Evolutionary conservation across 2,888 invertebrate genomes (phyloP).

Genomic region (Ditula angustiorana): DNA sequence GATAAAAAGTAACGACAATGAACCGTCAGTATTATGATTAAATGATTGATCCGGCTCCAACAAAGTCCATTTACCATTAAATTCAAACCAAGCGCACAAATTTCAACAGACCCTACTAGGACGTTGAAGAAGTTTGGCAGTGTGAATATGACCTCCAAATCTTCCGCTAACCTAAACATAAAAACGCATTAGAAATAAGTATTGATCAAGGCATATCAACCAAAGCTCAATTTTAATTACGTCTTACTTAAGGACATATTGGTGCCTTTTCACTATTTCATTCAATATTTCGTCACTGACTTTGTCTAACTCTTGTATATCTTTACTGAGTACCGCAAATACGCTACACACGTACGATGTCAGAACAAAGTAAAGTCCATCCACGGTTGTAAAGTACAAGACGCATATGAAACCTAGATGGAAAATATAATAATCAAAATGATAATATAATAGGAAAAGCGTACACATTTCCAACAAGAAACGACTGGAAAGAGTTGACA

Average conservation of each 20-base stretch:
- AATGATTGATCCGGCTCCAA: no score
- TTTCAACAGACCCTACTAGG: conserved; percentile 70
- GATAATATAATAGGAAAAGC: no score
- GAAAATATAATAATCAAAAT: no score
- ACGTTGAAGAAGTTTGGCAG: conserved; percentile 72
- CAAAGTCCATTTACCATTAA: conserved; percentile 72
- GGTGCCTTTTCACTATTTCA: conserved; percentile 65
- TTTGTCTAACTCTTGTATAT: conserved; percentile 53
- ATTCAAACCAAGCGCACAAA: conserved; percentile 76
- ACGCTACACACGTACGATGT: conserved; percentile 70
- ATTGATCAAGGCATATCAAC: background rate
- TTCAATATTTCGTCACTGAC: conserved; percentile 48
- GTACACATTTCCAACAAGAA: no score
- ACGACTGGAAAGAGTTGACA: no score
- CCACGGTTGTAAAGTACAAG: conserved; percentile 62
- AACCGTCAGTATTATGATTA: no score
- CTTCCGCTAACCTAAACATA: conserved; percentile 66
- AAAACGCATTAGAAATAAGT: conserved; percentile 8
- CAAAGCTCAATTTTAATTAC: background rate
- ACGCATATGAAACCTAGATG: conserved; percentile 68
- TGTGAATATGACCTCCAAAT: conserved; percentile 72
- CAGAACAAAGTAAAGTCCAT: conserved; percentile 66
- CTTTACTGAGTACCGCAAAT: conserved; percentile 61
- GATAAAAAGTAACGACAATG: no score
- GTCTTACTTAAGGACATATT: conserved; percentile 69